Base-by-base conservation (phyloP, 2,888 invertebrate genomes). In the Pheosia gnoma region DNA sequence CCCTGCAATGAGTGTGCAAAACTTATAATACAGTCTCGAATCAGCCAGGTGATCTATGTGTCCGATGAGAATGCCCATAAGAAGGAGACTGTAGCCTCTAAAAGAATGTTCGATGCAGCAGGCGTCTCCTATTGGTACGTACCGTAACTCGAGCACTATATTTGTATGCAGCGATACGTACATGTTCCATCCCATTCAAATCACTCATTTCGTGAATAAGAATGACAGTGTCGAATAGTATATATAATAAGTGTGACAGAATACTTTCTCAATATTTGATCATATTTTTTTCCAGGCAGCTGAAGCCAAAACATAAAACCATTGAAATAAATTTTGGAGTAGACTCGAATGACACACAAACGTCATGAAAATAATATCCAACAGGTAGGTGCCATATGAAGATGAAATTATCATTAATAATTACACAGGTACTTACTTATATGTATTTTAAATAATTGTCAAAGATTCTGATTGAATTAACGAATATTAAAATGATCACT, bases 1-100 rank as follows among this genome's bases (percentile, higher is more conserved):
- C 99, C 99, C 0, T 99, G 99, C 87, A 99, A 99, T 83, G 99
- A 99, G 87, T 99, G 99, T 91, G 98, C 99, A 0, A 99, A 99
- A 88, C 94, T 99, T 45, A 98, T 99, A 45, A 98, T 99, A 74
- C 99, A 99, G 83, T 96, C 98, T 0, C 97, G 98, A 0, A 98
- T 99, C 45, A 95, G 89, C 58, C 95, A 96, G 81, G 95, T 98
- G 3, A 87, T 96, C 10, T 99, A 97, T 83, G 91, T 98, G 80
- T 97, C 97, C 0, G 97, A 98, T 85, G 98, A 98, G 82, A 95
- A 98, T 85, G 91, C 94, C 0, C 87, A 96, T 5, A 97, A 97
- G 80, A 83, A 91, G 0, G 92, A 89, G 59, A 96, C 96, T 54
- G 90, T 94, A 56, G 98, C 98, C 4, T 96, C 98, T 0, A 97